Percentiles rank a stretch among this genome's conserved stretches.
phyloP scores from a whole-genome alignment of 2,113 vertebrate species.

The Neotoma lepida region DNA sequence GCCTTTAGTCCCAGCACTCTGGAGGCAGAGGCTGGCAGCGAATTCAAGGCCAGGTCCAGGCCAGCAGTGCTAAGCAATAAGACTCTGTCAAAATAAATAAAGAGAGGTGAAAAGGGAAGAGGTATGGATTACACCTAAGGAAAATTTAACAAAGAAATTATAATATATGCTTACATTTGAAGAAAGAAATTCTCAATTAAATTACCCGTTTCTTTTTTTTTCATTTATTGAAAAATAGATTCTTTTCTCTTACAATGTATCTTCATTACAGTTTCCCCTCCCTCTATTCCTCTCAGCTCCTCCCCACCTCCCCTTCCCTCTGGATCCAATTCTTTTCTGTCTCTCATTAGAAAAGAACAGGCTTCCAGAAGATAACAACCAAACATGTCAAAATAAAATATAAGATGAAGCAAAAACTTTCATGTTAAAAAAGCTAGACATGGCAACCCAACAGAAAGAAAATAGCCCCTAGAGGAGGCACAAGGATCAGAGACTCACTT shows the following conservation, averaged over 20 bases:
- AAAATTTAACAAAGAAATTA: neutral
- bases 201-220: neutral
- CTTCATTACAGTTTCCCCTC: neutral
- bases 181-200: neutral
- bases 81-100: neutral
- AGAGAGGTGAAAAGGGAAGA: neutral
- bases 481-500: neutral
- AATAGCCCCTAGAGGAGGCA: neutral
- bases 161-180: neutral
- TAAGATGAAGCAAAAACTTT: too few relatives aligned
- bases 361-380: neutral
- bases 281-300: neutral
- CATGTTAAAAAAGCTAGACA: too few relatives aligned
- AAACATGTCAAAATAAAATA: neutral
- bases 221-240: too few relatives aligned
- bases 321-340: neutral
- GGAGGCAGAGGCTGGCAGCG: neutral
- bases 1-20: neutral
- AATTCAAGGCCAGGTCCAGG: neutral
- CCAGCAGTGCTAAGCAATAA: neutral
- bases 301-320: too few relatives aligned
- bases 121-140: neutral
- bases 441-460: neutral
- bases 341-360: neutral
- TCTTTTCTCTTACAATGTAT: neutral